A percentile compares a stretch with the other conserved stretches of the same genome.
These are phyloP conservation scores for Xylophagus ater DNA, from an alignment of 2,888 invertebrate species.

Conservation along the genomic window DNA sequence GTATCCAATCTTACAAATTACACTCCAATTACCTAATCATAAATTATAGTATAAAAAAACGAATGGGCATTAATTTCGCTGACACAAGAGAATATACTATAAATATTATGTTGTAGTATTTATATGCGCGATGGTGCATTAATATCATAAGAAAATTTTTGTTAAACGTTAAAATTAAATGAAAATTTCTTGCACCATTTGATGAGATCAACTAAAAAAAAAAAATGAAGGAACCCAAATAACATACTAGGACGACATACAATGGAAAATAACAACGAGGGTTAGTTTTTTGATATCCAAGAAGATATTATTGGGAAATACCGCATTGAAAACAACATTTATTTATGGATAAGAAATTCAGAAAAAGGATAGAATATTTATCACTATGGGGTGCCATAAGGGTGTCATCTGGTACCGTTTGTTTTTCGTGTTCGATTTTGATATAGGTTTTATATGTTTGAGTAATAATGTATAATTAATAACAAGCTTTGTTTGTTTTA, in stretches of 20 bases:
- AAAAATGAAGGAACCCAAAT: not conserved
- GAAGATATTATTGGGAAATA: not conserved
- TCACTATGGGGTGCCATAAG: conserved; percentile 5
- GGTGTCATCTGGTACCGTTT: conserved; percentile 3
- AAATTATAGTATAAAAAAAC: too few relatives aligned
- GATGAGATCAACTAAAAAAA: not conserved
- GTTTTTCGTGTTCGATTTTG: not conserved
- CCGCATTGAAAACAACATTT: conserved; percentile 1
- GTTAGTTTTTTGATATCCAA: not conserved
- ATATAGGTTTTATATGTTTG: too few relatives aligned
- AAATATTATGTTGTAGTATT: too few relatives aligned
- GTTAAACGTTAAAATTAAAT: conserved; percentile 6
- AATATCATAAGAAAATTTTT: conserved; percentile 2
- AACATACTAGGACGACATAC: not conserved
- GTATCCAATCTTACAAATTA: too few relatives aligned
- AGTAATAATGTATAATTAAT: too few relatives aligned
- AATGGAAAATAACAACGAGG: not conserved
- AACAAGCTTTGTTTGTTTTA: too few relatives aligned
- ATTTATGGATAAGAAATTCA: conserved; percentile 1
- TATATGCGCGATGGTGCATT: too few relatives aligned
- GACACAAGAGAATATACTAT: too few relatives aligned
- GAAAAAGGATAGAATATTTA: conserved; percentile 2
- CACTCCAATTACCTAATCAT: too few relatives aligned
- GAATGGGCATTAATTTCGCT: too few relatives aligned
- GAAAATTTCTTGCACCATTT: conserved; percentile 7